A percentile compares a stretch with the other conserved stretches of the same genome.
Conservation (phyloP, 1,140 invertebrate species). For the Cydia pomonella region DNA sequence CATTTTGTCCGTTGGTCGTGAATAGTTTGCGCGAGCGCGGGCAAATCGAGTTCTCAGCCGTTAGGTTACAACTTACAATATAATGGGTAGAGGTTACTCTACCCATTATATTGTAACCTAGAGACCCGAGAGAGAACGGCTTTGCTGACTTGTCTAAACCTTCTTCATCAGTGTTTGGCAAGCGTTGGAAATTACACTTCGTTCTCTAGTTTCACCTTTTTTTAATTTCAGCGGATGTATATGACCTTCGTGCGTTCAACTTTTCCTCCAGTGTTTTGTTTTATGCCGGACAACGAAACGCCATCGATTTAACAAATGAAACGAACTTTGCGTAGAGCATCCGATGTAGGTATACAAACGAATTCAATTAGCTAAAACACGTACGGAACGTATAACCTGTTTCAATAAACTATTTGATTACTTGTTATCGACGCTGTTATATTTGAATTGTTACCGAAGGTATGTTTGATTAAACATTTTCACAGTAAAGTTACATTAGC, state of each 20-base stretch:
- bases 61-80: no score
- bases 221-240: not conserved
- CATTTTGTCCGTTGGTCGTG: not conserved
- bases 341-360: conserved; percentile 1
- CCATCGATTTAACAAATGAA: conserved; percentile 22
- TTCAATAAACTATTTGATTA: conserved; percentile 9
- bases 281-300: not conserved
- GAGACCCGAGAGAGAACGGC: no score
- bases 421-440: not conserved
- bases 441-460: not conserved
- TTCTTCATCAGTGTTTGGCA: not conserved
- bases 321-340: conserved; percentile 1
- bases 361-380: conserved; percentile 20
- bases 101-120: no score
- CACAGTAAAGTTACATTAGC: no score
- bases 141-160: no score
- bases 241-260: conserved; percentile 1
- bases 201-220: conserved; percentile 2
- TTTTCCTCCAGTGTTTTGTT: conserved; percentile 15
- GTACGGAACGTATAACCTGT: not conserved
- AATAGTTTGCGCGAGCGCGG: not conserved
- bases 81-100: no score
- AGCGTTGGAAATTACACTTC: not conserved
- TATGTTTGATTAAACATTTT: not conserved
- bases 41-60: not conserved